A percentile compares a stretch with the other conserved stretches of the same genome.
Conservation (phyloP, 2,888 invertebrate genomes). For the Cheiracanthium punctorium region DNA sequence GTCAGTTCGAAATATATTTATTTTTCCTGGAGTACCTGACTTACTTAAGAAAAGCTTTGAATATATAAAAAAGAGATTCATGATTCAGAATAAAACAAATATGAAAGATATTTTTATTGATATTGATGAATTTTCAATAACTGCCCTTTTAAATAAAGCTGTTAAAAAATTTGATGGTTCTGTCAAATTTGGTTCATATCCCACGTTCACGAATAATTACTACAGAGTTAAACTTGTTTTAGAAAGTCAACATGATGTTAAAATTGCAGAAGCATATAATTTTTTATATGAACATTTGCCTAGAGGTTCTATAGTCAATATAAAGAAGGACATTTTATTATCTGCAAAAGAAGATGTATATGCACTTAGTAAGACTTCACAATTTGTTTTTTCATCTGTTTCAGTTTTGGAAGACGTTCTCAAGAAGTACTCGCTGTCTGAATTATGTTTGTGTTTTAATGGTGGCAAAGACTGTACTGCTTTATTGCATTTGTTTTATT, state of each 20-base stretch:
- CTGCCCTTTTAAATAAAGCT: slow-evolving; percentile 77
- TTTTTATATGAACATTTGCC: slow-evolving; percentile 76
- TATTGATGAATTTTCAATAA: slow-evolving; percentile 72
- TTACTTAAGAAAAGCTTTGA: slow-evolving; percentile 77
- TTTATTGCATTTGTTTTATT: slow-evolving; percentile 84
- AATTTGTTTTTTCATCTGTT: slow-evolving; percentile 77
- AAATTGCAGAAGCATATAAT: slow-evolving; percentile 76
- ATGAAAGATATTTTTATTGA: slow-evolving; percentile 49
- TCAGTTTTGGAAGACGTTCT: slow-evolving; percentile 16
- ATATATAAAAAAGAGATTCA: slow-evolving; percentile 63
- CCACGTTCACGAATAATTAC: slow-evolving; percentile 78
- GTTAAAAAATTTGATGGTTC: slow-evolving; percentile 77
- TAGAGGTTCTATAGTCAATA: slow-evolving; percentile 75
- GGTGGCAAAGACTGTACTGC: slow-evolving; percentile 99
- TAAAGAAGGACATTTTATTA: slow-evolving; percentile 15
- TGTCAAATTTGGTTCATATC: slow-evolving; percentile 81
- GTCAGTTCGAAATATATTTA: slow-evolving; percentile 81
- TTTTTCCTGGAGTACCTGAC: slow-evolving; percentile 84
- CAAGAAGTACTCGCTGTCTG: slow-evolving; percentile 73
- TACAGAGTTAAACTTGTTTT: slow-evolving; percentile 79
- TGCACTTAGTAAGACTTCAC: neutral
- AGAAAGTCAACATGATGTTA: slow-evolving; percentile 77
- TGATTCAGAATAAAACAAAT: slow-evolving; percentile 63
- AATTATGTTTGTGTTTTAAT: slow-evolving; percentile 94
- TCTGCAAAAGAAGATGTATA: slow-evolving; percentile 23